phyloP scores from a whole-genome alignment of 2,797 vertebrate species.

The Cossypha niveicapilla region DNA sequence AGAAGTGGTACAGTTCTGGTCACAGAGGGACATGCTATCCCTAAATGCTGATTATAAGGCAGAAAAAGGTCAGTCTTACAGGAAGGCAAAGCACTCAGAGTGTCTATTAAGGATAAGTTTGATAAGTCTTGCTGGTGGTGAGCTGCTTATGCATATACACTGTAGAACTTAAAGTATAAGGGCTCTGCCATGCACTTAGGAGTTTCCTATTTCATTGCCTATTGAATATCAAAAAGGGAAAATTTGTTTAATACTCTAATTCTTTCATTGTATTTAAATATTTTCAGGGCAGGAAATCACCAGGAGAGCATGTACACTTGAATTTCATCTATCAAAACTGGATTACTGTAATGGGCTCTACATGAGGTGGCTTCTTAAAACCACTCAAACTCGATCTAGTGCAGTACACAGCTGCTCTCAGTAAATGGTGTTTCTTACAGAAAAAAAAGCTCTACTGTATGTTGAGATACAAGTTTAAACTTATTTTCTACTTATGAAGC shows the following conservation, averaged over 20 bases:
- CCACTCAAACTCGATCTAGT: background rate
- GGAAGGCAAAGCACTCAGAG: background rate
- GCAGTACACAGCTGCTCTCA: background rate
- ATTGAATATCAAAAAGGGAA: conserved; percentile 19
- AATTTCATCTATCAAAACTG: conserved; percentile 42
- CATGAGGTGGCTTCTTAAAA: conserved; percentile 27
- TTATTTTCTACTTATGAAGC: background rate
- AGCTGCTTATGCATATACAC: background rate
- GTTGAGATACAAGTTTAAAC: background rate
- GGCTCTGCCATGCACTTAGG: background rate
- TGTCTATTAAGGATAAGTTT: background rate
- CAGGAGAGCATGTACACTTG: background rate
- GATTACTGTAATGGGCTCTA: conserved; percentile 52
- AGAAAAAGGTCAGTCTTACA: background rate
- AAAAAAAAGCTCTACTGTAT: background rate
- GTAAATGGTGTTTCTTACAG: background rate
- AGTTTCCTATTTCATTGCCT: conserved; percentile 21
- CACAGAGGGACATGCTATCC: background rate
- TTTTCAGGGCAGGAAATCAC: conserved; percentile 25
- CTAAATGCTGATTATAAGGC: conserved; percentile 17
- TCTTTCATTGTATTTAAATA: conserved; percentile 49
- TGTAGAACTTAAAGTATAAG: background rate
- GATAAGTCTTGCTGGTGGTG: background rate
- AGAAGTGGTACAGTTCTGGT: background rate
- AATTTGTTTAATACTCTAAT: conserved; percentile 28